Evolutionary conservation across 2,888 invertebrate species (phyloP).

Genomic region (Leptinotarsa peninsularis): DNA sequence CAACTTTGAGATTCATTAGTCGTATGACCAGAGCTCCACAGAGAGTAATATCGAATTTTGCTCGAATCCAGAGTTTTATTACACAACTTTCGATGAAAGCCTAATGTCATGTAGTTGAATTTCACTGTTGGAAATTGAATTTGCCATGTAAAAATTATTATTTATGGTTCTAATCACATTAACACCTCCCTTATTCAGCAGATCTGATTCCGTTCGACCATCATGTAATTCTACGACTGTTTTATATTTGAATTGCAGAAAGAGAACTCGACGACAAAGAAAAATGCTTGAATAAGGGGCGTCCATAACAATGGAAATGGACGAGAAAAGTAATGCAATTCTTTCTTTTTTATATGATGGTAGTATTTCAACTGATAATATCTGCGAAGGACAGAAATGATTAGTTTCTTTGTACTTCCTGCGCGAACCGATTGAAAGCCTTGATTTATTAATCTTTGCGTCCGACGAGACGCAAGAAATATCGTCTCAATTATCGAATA

Average conservation of each 20-base stretch:
- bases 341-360: constrained; percentile 24
- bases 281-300: constrained; percentile 9
- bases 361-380: constrained; percentile 46
- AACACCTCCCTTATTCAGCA: too few relatives aligned
- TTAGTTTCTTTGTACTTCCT: constrained; percentile 49
- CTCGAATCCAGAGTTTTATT: too few relatives aligned
- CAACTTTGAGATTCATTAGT: too few relatives aligned
- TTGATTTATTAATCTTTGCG: constrained; percentile 49
- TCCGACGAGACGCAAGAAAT: constrained; percentile 20
- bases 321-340: constrained; percentile 21
- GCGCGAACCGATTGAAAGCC: constrained; percentile 48
- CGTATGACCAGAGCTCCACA: too few relatives aligned
- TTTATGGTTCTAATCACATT: too few relatives aligned
- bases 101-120: too few relatives aligned
- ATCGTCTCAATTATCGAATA: constrained; percentile 47
- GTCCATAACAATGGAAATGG: constrained; percentile 20
- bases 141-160: too few relatives aligned
- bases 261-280: not conserved
- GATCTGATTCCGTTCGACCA: too few relatives aligned
- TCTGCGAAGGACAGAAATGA: constrained; percentile 47
- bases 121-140: too few relatives aligned
- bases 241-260: not conserved
- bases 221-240: too few relatives aligned
- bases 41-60: too few relatives aligned
- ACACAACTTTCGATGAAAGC: not conserved